Base-by-base conservation (phyloP, 2,888 invertebrate genomes). In the Scaptomyza parva region DNA sequence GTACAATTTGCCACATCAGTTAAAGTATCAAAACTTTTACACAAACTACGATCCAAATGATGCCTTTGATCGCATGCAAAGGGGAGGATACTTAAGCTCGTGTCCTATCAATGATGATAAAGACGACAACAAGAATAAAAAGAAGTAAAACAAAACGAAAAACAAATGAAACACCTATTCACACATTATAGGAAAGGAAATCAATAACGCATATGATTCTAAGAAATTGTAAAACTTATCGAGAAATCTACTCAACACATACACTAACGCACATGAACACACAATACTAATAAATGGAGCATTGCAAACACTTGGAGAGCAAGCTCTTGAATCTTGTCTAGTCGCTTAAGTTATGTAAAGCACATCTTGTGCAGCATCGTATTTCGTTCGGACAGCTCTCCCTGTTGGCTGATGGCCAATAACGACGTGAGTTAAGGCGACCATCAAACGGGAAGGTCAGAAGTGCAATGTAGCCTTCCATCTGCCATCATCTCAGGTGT, bases 21-120 rank as follows among this genome's bases (percentile, higher is more conserved):
- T 50, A 22, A 66, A 55, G 17, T 88, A 88, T 22, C 22, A 9
- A 2, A 18, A 5, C 7, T 88, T 75, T 35, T 88, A 84, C 22
- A 26, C 77, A 0, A 24, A 9, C 1, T 84, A 84, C 30, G 83
- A 84, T 61, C 77, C 83, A 0, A 20, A 79, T 6, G 72, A 66
- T 14, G 65, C 86, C 1, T 88, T 84, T 33, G 69, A 84, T 22
- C 84, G 84, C 26, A 84, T 84, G 88, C 60, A 72, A 28, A 65
- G 37, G 1, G 73, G 62, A 1, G 70, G 68, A 8, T 70, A 65
- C 9, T 22, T 75, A 2, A 2, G 2, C 12, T 71, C 70, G 3
- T 70, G 71, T 3, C 45, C 76, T 7, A 44, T 59, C 22, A 26
- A 55, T 2, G 17, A 17, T 5, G 63, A 64, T 8, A 68, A 65